phyloP scores from a whole-genome alignment of 2,797 vertebrate species.

The Tapirus indicus region DNA sequence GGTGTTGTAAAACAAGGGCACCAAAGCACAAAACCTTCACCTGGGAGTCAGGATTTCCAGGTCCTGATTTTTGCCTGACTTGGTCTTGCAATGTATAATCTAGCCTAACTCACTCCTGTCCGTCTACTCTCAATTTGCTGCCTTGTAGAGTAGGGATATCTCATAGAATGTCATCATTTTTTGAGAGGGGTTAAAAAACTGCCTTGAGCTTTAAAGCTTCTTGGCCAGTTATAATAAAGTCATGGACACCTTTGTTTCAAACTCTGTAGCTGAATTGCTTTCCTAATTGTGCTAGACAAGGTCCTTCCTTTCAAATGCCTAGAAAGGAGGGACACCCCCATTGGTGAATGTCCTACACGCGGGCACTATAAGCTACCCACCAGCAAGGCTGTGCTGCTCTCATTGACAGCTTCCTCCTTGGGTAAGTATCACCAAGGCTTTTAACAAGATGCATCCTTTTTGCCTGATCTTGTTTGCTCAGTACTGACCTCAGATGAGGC shows the following conservation, averaged over 20 bases:
- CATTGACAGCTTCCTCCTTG: neutral
- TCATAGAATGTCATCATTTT: neutral
- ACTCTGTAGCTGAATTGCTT: neutral
- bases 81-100: neutral
- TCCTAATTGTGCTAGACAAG: neutral
- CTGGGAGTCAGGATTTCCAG: neutral
- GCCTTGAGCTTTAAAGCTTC: conserved; percentile 7
- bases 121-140: neutral
- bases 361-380: neutral
- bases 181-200: neutral
- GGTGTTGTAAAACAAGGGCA: neutral
- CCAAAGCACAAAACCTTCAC: neutral
- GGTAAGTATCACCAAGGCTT: conserved; percentile 7
- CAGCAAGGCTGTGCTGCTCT: neutral
- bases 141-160: neutral
- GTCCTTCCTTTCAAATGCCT: neutral
- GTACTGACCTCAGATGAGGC: conserved; percentile 80
- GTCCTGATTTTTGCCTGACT: neutral
- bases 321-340: neutral
- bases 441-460: conserved; percentile 40
- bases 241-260: neutral
- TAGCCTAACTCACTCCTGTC: neutral
- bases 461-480: conserved; percentile 70
- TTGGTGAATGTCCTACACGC: neutral
- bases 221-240: neutral